Base-by-base conservation (phyloP, 2,113 vertebrate species). In the Corydoras maculifer region DNA sequence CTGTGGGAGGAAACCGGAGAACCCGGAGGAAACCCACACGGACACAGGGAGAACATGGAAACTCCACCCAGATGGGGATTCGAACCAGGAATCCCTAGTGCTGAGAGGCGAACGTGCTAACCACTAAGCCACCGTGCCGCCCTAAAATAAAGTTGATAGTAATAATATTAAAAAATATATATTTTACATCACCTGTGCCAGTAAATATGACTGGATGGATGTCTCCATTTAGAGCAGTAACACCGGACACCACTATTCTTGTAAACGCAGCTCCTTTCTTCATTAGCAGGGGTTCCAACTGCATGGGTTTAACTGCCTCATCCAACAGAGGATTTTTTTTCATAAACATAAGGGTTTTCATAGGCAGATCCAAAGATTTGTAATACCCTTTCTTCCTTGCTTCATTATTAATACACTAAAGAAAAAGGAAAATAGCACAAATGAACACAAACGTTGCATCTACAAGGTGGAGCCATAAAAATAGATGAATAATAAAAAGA, bases 321-420 rank as follows among this genome's bases (percentile, higher is more conserved):
- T 92, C 88, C 88, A 90, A 87, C 48, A 91, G 83, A 30, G 88
- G 89, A 65, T 69, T 88, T 57, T 88, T 84, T 81, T 80, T 82
- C 65, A 90, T 78, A 79, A 90, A 92, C 67, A 89, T 90, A 68
- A 91, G 76, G 9, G 88, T 91, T 70, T 72, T 80, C 70, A 91
- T 88, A 15, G 88, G 90, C 72, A 92, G 83, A 49, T 88, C 85
- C 77, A 86, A 69, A 2, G 86, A 87, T 35, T 49, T 29, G 15
- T 0, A 75, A 73, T 85, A 82, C 6, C 83, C 81, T 6, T 49
- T 5, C 1, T 77, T 58, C 66, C 80, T 77, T 68, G 85, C 86
- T 9, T 78, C 71, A 50, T 80, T 59, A 74, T 90, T 78, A 59
- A 87, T 84, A 69, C 88, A 89, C 90, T 93, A n/a, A 2, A 35